Evolutionary conservation across 1,140 invertebrate genomes (phyloP).

Genomic region (Dendrolimus kikuchii): DNA sequence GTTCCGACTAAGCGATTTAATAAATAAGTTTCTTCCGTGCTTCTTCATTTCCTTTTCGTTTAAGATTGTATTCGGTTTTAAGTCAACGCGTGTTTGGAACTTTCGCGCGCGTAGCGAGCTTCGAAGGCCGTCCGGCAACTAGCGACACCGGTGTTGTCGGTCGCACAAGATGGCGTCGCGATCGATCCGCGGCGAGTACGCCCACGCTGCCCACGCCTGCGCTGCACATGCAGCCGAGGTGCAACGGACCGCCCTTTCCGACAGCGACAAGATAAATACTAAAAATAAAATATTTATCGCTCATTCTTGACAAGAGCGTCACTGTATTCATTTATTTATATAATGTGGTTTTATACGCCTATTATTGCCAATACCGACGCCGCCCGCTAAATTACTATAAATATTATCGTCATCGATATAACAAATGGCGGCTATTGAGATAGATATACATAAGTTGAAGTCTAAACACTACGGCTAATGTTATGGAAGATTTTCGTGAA

Average conservation of each 20-base stretch:
- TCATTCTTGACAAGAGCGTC: too few relatives aligned
- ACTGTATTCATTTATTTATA: too few relatives aligned
- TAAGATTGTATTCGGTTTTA: too few relatives aligned
- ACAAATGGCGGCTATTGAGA: too few relatives aligned
- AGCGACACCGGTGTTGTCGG: constrained; percentile 38
- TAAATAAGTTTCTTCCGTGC: background rate
- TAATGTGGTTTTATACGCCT: too few relatives aligned
- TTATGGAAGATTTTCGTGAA: constrained; percentile 27
- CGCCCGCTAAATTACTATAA: too few relatives aligned
- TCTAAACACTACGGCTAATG: background rate
- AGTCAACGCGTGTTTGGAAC: too few relatives aligned
- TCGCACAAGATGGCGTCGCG: constrained; percentile 56
- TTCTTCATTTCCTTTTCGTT: too few relatives aligned
- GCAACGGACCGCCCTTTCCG: constrained; percentile 46
- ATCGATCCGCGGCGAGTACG: constrained; percentile 52
- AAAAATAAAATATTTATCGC: background rate
- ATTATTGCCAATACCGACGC: too few relatives aligned
- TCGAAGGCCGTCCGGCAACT: constrained; percentile 22
- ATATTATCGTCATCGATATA: too few relatives aligned
- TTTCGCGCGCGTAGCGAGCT: constrained; percentile 6
- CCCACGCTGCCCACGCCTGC: constrained; percentile 59
- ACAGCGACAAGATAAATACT: constrained; percentile 9
- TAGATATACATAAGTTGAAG: too few relatives aligned
- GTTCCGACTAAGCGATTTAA: background rate
- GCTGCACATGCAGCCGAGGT: constrained; percentile 51